phyloP scores from a whole-genome alignment of 92 coral and sea anemone species.

The Blastomussa wellsi region DNA sequence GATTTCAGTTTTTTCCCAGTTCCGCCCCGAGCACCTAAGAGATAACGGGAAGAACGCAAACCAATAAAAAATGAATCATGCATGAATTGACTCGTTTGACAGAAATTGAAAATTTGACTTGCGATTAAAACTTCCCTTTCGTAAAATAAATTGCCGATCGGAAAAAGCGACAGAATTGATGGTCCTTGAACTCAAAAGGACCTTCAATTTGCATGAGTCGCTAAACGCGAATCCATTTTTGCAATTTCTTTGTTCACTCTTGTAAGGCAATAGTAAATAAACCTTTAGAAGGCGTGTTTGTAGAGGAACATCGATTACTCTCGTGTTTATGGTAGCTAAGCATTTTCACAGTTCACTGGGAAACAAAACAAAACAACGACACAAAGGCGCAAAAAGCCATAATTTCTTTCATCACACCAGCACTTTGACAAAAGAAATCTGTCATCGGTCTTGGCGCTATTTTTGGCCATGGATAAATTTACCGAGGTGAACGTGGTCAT shows the following conservation, averaged over 20 bases:
- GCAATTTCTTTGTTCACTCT: conserved; percentile 35
- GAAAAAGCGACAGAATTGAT: conserved; percentile 33
- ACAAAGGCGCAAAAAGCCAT: conserved; percentile 22
- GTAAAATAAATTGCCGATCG: conserved; percentile 27
- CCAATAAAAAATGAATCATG: conserved; percentile 27
- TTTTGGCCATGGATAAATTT: conserved; percentile 35
- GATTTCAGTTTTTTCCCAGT: background rate
- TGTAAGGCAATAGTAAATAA: conserved; percentile 29
- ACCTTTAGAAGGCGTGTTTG: conserved; percentile 32
- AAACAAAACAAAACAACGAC: conserved; percentile 27
- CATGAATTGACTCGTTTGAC: conserved; percentile 10
- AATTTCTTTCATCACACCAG: conserved; percentile 23
- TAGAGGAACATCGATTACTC: conserved; percentile 18
- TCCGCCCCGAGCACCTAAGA: background rate
- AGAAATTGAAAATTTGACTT: conserved; percentile 24
- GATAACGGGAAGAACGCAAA: conserved; percentile 17
- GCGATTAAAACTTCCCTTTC: conserved; percentile 27
- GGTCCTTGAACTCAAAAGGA: conserved; percentile 31
- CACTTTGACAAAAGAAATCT: conserved; percentile 37
- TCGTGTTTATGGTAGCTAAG: conserved; percentile 31
- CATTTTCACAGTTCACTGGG: conserved; percentile 41
- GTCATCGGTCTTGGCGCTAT: conserved; percentile 24
- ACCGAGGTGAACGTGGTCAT: conserved; percentile 15
- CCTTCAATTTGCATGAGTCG: conserved; percentile 30
- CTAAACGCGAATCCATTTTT: conserved; percentile 12